A percentile compares a stretch with the other conserved stretches of the same genome.
Conservation (phyloP, 2,888 invertebrate species). For the Pyrocoelia pectoralis region DNA sequence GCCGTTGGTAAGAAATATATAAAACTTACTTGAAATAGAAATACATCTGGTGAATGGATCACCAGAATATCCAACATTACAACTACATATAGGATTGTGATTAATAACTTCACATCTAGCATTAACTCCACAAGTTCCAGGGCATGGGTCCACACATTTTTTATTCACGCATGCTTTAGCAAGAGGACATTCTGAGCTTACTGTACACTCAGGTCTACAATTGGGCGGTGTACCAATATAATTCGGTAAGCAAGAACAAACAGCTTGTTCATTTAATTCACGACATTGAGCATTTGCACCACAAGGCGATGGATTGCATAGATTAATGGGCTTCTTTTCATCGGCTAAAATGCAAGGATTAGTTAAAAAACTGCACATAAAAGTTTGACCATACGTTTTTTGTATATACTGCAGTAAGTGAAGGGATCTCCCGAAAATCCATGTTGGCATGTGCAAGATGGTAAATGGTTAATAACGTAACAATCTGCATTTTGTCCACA, state of each 20-base stretch:
- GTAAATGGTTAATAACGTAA: slow-evolving; percentile 70
- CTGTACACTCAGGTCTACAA: slow-evolving; percentile 84
- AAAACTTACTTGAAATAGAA: slow-evolving; percentile 58
- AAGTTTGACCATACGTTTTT: slow-evolving; percentile 36
- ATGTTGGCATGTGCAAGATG: slow-evolving; percentile 67
- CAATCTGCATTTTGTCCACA: slow-evolving; percentile 73
- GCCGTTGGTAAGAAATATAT: background rate
- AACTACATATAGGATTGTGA: slow-evolving; percentile 84
- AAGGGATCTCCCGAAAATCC: slow-evolving; percentile 74
- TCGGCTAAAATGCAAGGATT: slow-evolving; percentile 19
- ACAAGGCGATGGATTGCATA: slow-evolving; percentile 81
- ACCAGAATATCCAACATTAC: slow-evolving; percentile 75
- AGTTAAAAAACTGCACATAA: background rate
- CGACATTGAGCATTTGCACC: slow-evolving; percentile 84
- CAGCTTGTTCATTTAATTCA: slow-evolving; percentile 72
- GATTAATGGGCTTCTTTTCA: slow-evolving; percentile 60
- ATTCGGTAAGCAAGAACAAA: slow-evolving; percentile 78
- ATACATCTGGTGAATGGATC: slow-evolving; percentile 82
- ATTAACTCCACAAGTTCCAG: slow-evolving; percentile 80
- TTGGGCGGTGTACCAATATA: slow-evolving; percentile 82
- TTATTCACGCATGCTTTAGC: slow-evolving; percentile 83
- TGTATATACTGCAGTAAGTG: slow-evolving; percentile 58
- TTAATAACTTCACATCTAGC: slow-evolving; percentile 82
- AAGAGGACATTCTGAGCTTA: slow-evolving; percentile 81
- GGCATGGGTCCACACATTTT: slow-evolving; percentile 83